Evolutionary conservation across 2,113 vertebrate genomes (phyloP), one percentile per base, ranked within the genome.

Genomic region (Tragelaphus scriptus): DNA sequence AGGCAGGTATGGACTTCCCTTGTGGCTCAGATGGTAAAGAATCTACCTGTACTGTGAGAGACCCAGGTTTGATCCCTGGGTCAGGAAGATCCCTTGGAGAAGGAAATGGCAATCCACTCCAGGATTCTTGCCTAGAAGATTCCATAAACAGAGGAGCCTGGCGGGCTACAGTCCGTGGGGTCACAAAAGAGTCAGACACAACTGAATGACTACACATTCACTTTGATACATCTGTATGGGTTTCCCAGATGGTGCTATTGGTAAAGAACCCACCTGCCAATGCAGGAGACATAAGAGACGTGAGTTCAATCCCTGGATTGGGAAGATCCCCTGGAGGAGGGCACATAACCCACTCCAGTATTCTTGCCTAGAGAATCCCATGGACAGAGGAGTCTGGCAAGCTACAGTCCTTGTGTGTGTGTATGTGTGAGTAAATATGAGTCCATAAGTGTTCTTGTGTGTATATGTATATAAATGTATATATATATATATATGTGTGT

Each of bases 161-260:
- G 65, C 0, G 1, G n/a, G 17, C 65, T 71, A 71, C 9, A 36
- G 68, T 40, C 10, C 0, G 0, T 6, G 68, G 68, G 68, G 4
- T 71, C 0, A 1, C n/a, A 6, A 3, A 71, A 40, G n/a, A 71
- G n/a, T 71, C 65, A 36, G 68, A 40, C n/a, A 71, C 19, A 23
- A 12, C 19, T 40, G 68, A 36, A 9, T 36, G 68, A 36, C 19
- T 71, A 40, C 9, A 36, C n/a, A 12, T 71, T 11, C n/a, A 68
- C n/a, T 71, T 36, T 40, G 19, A 71, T 26, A 75, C 71, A 75
- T 44, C 71, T 75, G 71, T 23, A 23, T 36, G 68, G 65, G 19
- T 12, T 71, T 71, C 10, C 68, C 68, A 23, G n/a, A 23, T 71
- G 19, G 68, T 40, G 19, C 68, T 40, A 71, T 1, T 40, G 68